Base-by-base conservation (phyloP, 1,140 invertebrate genomes). In the Mesaphorura yosii region DNA sequence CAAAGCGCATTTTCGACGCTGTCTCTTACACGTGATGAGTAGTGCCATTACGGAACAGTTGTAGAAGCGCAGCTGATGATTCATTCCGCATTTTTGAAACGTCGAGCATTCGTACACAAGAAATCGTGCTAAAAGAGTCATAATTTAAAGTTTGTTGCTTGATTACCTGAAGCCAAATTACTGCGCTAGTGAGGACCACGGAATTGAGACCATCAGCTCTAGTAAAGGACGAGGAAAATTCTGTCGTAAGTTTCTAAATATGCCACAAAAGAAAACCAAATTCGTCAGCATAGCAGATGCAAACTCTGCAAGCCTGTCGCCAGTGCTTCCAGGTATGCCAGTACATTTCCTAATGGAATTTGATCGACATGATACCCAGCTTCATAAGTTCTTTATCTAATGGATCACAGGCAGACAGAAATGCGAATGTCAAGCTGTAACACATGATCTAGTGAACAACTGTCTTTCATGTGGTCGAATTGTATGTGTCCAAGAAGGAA, bases 401-500 rank as follows among this genome's bases (percentile, higher is more conserved):
- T 53, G 10, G 31, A 46, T 53, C 47, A n/a, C 63, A 83, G 88
- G 90, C 34, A 76, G 92, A 49, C 80, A 86, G 61, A 69, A 70
- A 40, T 99, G 95, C 73, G 78, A 92, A 48, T 99, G 95, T 67
- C 84, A 97, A 72, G 92, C 91, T 1, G 78, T 79, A 15, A 85
- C 83, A 66, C 95, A 99, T 72, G 72, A 78, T 45, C 71, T 99
- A 12, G 78, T 98, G 42, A 92, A 86, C 66, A 99, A 98, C 71
- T 99, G 95, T 65, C 65, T 87, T 0, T 79, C 80, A 48, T 99
- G 95, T 75, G 95, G 95, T 0, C 74, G 91, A 57, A 86, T 98
- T 64, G 86, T 98, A 22, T 98, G 94, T 72, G 77, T 78, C 48
- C 92, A 97, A 73, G 95, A 99, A 75, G 93, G 94, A 1, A 83